Evolutionary conservation across 2,888 invertebrate genomes (phyloP), one percentile per base, ranked within the genome.

Genomic region (Graphium colonna): DNA sequence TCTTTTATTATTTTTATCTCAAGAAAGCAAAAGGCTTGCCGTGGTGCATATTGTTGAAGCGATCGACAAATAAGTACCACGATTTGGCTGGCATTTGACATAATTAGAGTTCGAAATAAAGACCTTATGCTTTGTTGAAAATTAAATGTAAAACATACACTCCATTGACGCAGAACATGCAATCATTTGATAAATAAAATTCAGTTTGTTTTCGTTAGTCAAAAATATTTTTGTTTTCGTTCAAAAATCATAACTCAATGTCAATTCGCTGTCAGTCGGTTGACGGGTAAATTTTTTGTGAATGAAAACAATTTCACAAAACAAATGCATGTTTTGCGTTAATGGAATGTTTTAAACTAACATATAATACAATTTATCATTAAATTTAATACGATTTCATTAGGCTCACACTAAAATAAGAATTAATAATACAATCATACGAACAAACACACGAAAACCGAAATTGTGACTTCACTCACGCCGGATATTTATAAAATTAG

Each of bases 121-220:
- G 80, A 83, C 86, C 86, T 79, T 73, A 74, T 87, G 88, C 88
- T 87, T 85, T 75, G 71, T 82, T 81, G 82, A 86, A 86, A 82
- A 68, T 59, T 58, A 65, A 62, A 69, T 69, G 65, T 71, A 73
- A 76, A 76, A 69, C 68, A 70, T 71, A 75, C 69, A 55, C 71
- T 82, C 86, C 89, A 86, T 84, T 83, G 74, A 88, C 73, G 82
- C 86, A 78, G 74, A 86, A 86, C 83, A 85, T 81, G 64, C 62
- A 77, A 80, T 79, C 78, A 73, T 70, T 65, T 60, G 56, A 15
- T 16, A 9, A 16, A 9, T 40, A 15, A 13, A 39, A 7, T 28
- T 28, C 28, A n/a, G n/a, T n/a, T n/a, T n/a, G 9, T 33, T n/a
- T 10, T 33, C 3, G 8, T 33, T n/a, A 33, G 33, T 33, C 33